A percentile compares a stretch with the other conserved stretches of the same genome.
Evolutionary conservation across 2,113 vertebrate genomes (phyloP).

Genomic region (Pedionomus torquatus): DNA sequence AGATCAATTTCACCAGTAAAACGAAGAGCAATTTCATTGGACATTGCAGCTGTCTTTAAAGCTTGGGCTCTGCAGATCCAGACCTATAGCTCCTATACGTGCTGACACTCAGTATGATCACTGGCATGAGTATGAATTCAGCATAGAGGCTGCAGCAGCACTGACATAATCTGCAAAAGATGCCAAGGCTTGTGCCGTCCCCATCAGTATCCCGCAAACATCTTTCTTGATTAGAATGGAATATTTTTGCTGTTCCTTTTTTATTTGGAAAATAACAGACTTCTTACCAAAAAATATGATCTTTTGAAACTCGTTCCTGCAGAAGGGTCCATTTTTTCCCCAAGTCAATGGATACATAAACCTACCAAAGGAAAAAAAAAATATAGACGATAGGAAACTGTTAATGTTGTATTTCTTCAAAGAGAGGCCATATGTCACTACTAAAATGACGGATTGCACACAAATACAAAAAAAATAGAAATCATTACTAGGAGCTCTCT

Average conservation of each 20-base stretch:
- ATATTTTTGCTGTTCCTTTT: not conserved
- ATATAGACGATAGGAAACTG: not conserved
- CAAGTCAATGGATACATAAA: constrained; percentile 88
- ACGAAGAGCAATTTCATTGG: not conserved
- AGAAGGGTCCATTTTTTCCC: constrained; percentile 91
- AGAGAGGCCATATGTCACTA: not conserved
- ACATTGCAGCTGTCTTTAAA: not conserved
- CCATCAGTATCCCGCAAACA: not conserved
- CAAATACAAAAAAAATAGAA: not conserved
- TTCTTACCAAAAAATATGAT: constrained; percentile 91
- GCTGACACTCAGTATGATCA: not conserved
- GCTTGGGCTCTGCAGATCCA: not conserved
- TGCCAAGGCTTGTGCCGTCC: not conserved
- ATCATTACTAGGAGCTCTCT: not conserved
- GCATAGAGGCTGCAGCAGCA: not conserved
- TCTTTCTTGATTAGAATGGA: not conserved
- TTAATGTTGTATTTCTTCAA: not conserved
- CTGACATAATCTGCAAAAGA: not conserved
- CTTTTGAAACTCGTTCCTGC: constrained; percentile 93
- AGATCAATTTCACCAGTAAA: constrained; percentile 9
- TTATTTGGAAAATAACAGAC: not conserved
- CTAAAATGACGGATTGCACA: not conserved
- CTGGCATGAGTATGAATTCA: not conserved
- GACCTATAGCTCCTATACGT: not conserved
- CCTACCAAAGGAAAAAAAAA: constrained; percentile 68